These are phyloP conservation scores for Cecidostiba fungosa DNA, from an alignment of 2,888 invertebrate genomes.

Conservation along the genomic window DNA sequence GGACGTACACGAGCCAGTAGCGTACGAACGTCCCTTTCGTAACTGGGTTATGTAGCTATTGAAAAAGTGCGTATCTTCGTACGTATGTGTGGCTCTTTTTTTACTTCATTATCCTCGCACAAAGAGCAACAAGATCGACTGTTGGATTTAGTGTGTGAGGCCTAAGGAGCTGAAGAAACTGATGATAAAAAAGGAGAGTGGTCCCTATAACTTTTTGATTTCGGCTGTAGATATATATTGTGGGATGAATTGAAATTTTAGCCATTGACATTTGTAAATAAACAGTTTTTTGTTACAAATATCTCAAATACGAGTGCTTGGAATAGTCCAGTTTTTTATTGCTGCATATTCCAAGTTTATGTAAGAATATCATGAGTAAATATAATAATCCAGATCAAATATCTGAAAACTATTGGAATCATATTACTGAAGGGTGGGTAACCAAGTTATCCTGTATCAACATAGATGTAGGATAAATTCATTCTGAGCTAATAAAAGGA, in stretches of 20 bases:
- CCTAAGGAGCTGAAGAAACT: not conserved
- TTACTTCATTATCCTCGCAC: not conserved
- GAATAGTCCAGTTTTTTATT: too few relatives aligned
- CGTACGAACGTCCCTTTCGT: not conserved
- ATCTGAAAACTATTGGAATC: too few relatives aligned
- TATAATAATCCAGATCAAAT: too few relatives aligned
- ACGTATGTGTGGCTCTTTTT: not conserved
- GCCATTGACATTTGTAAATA: too few relatives aligned
- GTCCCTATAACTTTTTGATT: not conserved
- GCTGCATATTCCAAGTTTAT: too few relatives aligned
- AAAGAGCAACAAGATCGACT: not conserved
- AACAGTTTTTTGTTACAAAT: too few relatives aligned
- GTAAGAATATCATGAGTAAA: too few relatives aligned
- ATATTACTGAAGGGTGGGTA: too few relatives aligned
- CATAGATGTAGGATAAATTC: not conserved
- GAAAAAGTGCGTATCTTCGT: slow-evolving; percentile 1
- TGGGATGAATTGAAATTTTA: not conserved
- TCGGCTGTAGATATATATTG: not conserved
- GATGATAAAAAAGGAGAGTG: not conserved
- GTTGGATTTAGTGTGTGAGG: not conserved
- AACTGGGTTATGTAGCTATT: not conserved
- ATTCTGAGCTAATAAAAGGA: not conserved
- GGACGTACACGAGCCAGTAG: not conserved
- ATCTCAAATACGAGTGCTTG: too few relatives aligned
- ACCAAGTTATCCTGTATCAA: too few relatives aligned